Evolutionary conservation across 2,888 invertebrate species (phyloP).

Genomic region (Tholera decimalis): DNA sequence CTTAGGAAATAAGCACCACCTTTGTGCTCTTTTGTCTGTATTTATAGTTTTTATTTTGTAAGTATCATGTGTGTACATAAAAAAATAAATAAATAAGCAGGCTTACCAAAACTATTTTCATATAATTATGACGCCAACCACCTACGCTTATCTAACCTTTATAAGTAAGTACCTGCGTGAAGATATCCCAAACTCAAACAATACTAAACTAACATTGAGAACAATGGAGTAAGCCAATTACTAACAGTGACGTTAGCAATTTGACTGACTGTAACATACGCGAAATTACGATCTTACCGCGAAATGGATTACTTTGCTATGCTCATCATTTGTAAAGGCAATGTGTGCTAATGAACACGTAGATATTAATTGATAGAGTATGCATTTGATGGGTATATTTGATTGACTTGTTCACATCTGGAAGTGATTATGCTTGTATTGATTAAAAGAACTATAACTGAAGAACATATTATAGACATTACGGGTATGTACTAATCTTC

Average conservation of each 20-base stretch:
- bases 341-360: conserved; percentile 20
- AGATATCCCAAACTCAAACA: conserved; percentile 4
- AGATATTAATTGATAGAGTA: background rate
- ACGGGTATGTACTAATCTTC: background rate
- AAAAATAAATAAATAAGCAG: too few relatives aligned
- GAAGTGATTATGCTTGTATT: background rate
- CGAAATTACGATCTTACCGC: conserved; percentile 26
- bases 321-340: conserved; percentile 25
- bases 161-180: background rate
- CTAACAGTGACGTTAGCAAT: conserved; percentile 25
- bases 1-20: too few relatives aligned
- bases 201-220: conserved; percentile 5
- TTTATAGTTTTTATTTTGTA: too few relatives aligned
- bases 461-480: background rate
- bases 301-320: conserved; percentile 13
- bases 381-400: background rate
- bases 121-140: too few relatives aligned
- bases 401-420: background rate
- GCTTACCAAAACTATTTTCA: background rate
- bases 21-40: too few relatives aligned
- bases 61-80: too few relatives aligned
- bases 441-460: too few relatives aligned
- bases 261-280: conserved; percentile 10
- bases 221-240: conserved; percentile 34
- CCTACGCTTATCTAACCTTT: background rate